phyloP scores from a whole-genome alignment of 1,140 invertebrate genomes.

The Drosophila grimshawi region DNA sequence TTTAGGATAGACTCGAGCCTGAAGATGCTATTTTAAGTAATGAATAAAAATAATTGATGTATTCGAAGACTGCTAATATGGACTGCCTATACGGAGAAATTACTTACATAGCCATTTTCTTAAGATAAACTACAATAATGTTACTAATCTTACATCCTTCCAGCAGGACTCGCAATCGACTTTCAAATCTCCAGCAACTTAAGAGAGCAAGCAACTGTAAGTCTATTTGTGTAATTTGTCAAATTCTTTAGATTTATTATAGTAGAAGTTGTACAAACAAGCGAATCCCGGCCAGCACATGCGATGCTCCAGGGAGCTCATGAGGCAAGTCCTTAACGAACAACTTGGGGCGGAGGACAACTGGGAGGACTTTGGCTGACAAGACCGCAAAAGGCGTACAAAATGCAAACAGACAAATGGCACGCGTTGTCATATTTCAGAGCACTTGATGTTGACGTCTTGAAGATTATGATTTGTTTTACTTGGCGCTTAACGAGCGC shows the following conservation, averaged over 20 bases:
- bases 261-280: constrained; percentile 51
- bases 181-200: background rate
- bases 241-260: constrained; percentile 60
- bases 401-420: constrained; percentile 70
- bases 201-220: background rate
- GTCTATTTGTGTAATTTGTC: constrained; percentile 15
- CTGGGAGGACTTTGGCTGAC: constrained; percentile 26
- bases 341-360: background rate
- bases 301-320: constrained; percentile 54
- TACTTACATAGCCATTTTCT: too few relatives aligned
- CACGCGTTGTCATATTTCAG: constrained; percentile 72
- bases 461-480: constrained; percentile 82
- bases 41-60: too few relatives aligned
- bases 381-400: constrained; percentile 63
- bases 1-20: too few relatives aligned
- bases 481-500: constrained; percentile 71
- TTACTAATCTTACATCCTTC: too few relatives aligned
- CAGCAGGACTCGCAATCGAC: background rate
- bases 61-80: too few relatives aligned
- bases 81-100: too few relatives aligned
- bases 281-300: constrained; percentile 54
- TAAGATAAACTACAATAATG: too few relatives aligned
- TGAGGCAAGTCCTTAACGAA: constrained; percentile 9
- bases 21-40: too few relatives aligned
- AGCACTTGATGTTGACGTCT: constrained; percentile 57